Conservation (phyloP, 2,113 vertebrate genomes). For the Microcebus murinus region DNA sequence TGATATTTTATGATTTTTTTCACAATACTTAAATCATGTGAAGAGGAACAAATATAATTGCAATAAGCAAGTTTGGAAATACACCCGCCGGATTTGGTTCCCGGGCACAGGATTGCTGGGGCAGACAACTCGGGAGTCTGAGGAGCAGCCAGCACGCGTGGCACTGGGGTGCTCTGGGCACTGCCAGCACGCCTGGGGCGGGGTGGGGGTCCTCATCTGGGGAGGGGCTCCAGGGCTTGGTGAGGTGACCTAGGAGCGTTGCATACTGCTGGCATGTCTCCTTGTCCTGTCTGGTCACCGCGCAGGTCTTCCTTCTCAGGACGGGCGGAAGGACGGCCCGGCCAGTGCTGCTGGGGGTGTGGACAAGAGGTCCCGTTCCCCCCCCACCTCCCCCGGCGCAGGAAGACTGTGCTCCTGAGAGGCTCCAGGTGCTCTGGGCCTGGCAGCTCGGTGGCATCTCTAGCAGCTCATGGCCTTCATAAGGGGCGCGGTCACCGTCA, state of each 20-base stretch:
- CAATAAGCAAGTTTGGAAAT: not conserved
- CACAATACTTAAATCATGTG: not conserved
- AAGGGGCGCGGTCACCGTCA: not conserved
- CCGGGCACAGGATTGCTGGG: not conserved
- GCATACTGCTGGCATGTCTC: not conserved
- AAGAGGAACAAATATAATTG: not conserved
- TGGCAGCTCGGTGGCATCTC: not conserved
- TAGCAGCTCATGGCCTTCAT: not conserved
- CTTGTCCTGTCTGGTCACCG: too few relatives aligned
- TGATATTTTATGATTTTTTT: too few relatives aligned
- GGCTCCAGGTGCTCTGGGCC: not conserved
- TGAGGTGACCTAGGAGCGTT: too few relatives aligned
- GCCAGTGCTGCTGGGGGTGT: accelerated
- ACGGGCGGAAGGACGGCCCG: not conserved
- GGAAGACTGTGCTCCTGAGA: too few relatives aligned
- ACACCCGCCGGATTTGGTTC: not conserved
- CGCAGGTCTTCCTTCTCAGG: not conserved
- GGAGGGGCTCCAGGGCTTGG: not conserved
- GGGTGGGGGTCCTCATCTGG: too few relatives aligned
- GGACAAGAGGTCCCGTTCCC: too few relatives aligned
- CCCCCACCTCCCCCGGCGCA: not conserved
- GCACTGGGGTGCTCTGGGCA: not conserved
- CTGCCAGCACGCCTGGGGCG: not conserved
- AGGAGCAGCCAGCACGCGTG: accelerated
- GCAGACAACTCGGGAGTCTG: not conserved